These are phyloP conservation scores for Platyscapa corneri DNA, from an alignment of 1,140 invertebrate genomes.

Conservation along the genomic window DNA sequence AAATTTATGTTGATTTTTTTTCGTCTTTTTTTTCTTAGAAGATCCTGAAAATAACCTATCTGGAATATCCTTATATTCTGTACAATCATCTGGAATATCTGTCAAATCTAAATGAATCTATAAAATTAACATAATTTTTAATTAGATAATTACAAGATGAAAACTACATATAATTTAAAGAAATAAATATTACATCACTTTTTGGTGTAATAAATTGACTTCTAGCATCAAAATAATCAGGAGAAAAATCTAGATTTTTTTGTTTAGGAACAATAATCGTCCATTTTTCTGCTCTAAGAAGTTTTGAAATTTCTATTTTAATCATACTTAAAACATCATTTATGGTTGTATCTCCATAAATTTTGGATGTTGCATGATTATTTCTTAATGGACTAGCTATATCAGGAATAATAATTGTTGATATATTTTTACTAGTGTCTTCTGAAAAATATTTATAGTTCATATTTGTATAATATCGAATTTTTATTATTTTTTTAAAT, in stretches of 20 bases:
- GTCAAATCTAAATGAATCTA: background rate
- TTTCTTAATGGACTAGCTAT: background rate
- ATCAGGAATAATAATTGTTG: constrained; percentile 2
- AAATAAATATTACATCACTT: background rate
- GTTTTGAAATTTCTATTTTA: background rate
- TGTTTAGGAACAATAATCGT: constrained; percentile 23
- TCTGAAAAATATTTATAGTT: constrained; percentile 6
- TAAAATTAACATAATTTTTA: background rate
- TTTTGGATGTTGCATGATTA: background rate
- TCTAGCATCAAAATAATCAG: background rate
- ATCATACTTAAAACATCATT: constrained; percentile 1
- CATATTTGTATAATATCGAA: too few relatives aligned
- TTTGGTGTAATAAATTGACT: background rate
- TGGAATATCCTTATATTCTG: constrained; percentile 10
- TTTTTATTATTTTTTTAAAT: too few relatives aligned
- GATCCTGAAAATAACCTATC: background rate
- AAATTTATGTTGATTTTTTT: background rate
- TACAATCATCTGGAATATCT: background rate
- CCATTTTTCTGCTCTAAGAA: constrained; percentile 6
- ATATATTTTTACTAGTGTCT: background rate
- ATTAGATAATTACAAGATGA: background rate
- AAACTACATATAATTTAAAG: background rate
- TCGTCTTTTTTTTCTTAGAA: background rate
- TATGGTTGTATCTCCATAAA: constrained; percentile 23
- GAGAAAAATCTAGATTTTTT: background rate